A percentile compares a stretch with the other conserved stretches of the same genome.
phyloP scores from a whole-genome alignment of 2,888 invertebrate genomes.

The Scelioninae gen. 1 region DNA sequence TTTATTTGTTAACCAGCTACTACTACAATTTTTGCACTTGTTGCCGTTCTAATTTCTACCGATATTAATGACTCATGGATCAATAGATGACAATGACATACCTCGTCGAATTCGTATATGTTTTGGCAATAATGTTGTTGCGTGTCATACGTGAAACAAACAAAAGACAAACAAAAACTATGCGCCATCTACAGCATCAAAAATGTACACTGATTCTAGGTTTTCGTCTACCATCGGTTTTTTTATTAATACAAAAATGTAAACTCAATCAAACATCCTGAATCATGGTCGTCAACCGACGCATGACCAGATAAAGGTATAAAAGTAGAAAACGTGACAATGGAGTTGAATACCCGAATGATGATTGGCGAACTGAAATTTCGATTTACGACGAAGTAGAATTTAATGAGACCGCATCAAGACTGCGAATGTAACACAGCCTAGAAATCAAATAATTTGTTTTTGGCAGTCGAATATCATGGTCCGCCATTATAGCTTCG shows the following conservation, averaged over 20 bases:
- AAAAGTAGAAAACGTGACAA: constrained; percentile 80
- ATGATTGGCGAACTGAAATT: constrained; percentile 66
- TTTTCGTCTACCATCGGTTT: constrained; percentile 18
- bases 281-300: constrained; percentile 71
- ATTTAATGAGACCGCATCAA: constrained; percentile 55
- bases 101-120: constrained; percentile 20
- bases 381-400: constrained; percentile 65
- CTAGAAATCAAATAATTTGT: not conserved
- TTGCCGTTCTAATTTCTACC: constrained; percentile 71
- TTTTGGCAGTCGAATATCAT: not conserved
- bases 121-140: constrained; percentile 45
- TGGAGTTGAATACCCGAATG: constrained; percentile 60
- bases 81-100: constrained; percentile 58
- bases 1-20: constrained; percentile 56
- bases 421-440: constrained; percentile 5
- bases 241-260: constrained; percentile 58
- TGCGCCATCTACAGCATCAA: constrained; percentile 7
- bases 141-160: constrained; percentile 12
- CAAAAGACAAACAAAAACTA: constrained; percentile 45
- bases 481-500: not conserved
- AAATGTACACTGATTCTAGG: constrained; percentile 33
- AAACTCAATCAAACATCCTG: constrained; percentile 74
- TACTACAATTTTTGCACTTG: constrained; percentile 72
- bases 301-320: constrained; percentile 70
- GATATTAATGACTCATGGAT: constrained; percentile 68